Evolutionary conservation across 1,140 invertebrate genomes (phyloP).

Genomic region (Lysiphlebus fabarum): DNA sequence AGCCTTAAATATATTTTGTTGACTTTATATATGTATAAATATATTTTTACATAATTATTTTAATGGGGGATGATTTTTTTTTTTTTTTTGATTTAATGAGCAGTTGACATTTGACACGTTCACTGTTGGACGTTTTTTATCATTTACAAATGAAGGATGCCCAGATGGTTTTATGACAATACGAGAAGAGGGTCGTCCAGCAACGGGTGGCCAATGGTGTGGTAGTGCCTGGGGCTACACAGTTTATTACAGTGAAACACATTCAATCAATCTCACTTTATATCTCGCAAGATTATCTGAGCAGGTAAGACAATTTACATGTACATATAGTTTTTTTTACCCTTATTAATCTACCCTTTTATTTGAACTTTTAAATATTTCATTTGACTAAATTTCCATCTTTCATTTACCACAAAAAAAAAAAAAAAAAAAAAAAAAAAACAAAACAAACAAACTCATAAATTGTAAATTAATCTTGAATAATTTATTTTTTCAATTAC

Average conservation of each 20-base stretch:
- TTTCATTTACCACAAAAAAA: too few relatives aligned
- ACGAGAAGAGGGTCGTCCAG: conserved; percentile 66
- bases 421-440: too few relatives aligned
- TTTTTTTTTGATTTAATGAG: conserved; percentile 74
- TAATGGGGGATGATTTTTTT: conserved; percentile 69
- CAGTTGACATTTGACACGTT: conserved; percentile 75
- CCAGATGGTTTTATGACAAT: conserved; percentile 79
- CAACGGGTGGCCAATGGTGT: conserved; percentile 78
- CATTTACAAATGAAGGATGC: conserved; percentile 73
- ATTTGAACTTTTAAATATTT: background rate
- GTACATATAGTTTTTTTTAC: background rate
- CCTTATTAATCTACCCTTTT: background rate
- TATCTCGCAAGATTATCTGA: conserved; percentile 67
- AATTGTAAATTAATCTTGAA: background rate
- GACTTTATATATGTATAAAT: too few relatives aligned
- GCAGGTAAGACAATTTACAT: conserved; percentile 56
- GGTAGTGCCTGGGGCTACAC: conserved; percentile 81
- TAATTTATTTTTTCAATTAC: conserved; percentile 5
- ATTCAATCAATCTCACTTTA: conserved; percentile 73
- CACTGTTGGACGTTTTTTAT: conserved; percentile 70
- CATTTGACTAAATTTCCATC: too few relatives aligned
- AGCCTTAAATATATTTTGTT: too few relatives aligned
- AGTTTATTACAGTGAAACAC: conserved; percentile 79
- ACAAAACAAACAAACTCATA: too few relatives aligned
- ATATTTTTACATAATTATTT: conserved; percentile 53